phyloP scores from a whole-genome alignment of 2,113 vertebrate species.

The Corythoichthys haematopterus region DNA sequence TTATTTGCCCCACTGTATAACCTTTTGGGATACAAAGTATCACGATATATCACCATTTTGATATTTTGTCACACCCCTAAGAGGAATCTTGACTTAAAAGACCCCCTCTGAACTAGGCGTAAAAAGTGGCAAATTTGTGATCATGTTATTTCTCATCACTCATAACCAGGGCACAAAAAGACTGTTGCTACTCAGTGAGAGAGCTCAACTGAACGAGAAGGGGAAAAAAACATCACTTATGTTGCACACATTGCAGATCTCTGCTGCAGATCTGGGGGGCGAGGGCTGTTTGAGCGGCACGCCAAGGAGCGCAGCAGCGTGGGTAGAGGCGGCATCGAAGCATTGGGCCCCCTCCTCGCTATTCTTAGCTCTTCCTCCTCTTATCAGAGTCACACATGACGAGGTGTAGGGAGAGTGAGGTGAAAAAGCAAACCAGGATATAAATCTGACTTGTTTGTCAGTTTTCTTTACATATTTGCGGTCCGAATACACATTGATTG shows the following conservation, averaged over 20 bases:
- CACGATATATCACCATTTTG: too few relatives aligned
- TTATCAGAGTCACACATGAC: slow-evolving; percentile 56
- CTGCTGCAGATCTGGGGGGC: slow-evolving; percentile 13
- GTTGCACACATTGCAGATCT: slow-evolving; percentile 3
- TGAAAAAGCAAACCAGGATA: slow-evolving; percentile 6
- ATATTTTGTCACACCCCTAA: neutral
- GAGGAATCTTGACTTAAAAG: slow-evolving; percentile 11
- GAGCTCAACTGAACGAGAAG: slow-evolving; percentile 2
- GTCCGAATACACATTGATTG: neutral
- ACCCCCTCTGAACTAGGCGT: slow-evolving; percentile 26
- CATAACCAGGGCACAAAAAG: slow-evolving; percentile 10
- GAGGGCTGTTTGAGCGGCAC: slow-evolving; percentile 20
- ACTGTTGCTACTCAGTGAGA: slow-evolving; percentile 1
- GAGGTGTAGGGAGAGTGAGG: slow-evolving; percentile 36
- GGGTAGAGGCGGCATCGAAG: slow-evolving; percentile 50
- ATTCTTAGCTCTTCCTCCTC: slow-evolving; percentile 62
- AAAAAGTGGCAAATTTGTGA: slow-evolving; percentile 30
- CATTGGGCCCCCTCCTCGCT: slow-evolving; percentile 43
- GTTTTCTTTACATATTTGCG: neutral
- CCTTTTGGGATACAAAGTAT: too few relatives aligned
- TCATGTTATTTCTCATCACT: slow-evolving; percentile 30
- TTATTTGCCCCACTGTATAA: too few relatives aligned
- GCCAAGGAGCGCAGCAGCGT: slow-evolving; percentile 28
- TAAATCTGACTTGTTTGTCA: neutral
- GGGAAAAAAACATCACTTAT: neutral